Evolutionary conservation across 2,888 invertebrate species (phyloP).

Genomic region (Synergus itoensis): DNA sequence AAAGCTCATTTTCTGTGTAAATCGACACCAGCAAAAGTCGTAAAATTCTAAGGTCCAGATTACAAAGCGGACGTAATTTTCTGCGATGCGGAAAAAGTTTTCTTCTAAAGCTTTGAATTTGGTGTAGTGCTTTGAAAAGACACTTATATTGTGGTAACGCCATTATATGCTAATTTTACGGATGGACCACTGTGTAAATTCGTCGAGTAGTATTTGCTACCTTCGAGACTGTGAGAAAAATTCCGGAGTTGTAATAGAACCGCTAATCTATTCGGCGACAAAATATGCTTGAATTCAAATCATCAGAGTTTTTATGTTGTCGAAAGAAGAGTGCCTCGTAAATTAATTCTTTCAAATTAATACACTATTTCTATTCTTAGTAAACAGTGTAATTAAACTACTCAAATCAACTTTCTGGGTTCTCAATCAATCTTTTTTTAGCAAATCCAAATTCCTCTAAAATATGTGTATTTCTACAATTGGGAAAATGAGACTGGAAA

Average conservation of each 20-base stretch:
- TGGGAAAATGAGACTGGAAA: background rate
- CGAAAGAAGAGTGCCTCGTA: conserved; percentile 19
- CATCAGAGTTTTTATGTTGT: conserved; percentile 43
- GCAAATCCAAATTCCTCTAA: background rate
- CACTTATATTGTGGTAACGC: conserved; percentile 54
- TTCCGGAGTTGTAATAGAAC: conserved; percentile 51
- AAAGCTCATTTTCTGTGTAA: conserved; percentile 10
- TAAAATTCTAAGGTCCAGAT: background rate
- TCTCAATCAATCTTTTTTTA: background rate
- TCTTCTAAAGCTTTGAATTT: conserved; percentile 9
- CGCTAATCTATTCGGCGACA: conserved; percentile 55
- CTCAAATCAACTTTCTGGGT: too few species aligned
- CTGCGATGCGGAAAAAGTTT: conserved; percentile 4
- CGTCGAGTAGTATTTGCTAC: conserved; percentile 56
- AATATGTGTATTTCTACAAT: background rate
- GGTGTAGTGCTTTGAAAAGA: conserved; percentile 4
- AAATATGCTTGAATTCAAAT: conserved; percentile 59
- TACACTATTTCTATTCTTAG: background rate
- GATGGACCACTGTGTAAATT: conserved; percentile 63
- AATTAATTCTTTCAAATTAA: background rate
- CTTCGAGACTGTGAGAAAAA: conserved; percentile 60
- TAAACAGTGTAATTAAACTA: background rate
- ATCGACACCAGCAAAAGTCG: background rate
- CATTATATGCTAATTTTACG: conserved; percentile 70
- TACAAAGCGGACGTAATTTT: conserved; percentile 13